A percentile compares a stretch with the other conserved stretches of the same genome.
Conservation (phyloP, 1,140 invertebrate genomes). For the Eriocheir sinensis region DNA sequence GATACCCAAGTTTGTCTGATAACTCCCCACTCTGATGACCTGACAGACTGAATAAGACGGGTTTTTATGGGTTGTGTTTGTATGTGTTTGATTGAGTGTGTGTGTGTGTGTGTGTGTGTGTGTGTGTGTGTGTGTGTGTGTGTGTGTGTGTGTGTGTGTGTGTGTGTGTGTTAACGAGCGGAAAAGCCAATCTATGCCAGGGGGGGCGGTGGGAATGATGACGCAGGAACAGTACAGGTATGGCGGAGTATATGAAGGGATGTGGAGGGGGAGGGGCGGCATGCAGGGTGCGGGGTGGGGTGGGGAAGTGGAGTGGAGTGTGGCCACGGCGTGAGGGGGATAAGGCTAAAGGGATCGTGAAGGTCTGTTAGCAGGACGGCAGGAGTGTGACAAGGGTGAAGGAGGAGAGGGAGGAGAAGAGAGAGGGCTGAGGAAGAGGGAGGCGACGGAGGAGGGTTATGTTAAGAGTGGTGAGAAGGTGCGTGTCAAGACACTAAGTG, state of each 20-base stretch:
- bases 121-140: constrained; percentile 37
- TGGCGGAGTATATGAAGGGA: not conserved
- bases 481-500: too few relatives aligned
- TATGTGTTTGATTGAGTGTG: not conserved
- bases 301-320: not conserved
- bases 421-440: not conserved
- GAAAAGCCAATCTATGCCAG: not conserved
- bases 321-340: too few relatives aligned
- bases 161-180: constrained; percentile 18
- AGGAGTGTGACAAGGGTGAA: too few relatives aligned
- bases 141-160: constrained; percentile 2
- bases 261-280: too few relatives aligned
- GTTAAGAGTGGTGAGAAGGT: too few relatives aligned
- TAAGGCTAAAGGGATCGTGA: too few relatives aligned
- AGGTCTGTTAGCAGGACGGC: too few relatives aligned
- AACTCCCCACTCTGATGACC: not conserved
- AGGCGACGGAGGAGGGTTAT: not conserved
- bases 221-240: not conserved
- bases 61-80: not conserved
- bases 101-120: constrained; percentile 34
- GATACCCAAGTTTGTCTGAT: not conserved
- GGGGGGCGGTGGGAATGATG: not conserved
- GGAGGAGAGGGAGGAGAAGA: not conserved
- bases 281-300: not conserved
- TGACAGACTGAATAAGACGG: not conserved